Base-by-base conservation (phyloP, 2,113 vertebrate species). In the Serilophus lunatus region DNA sequence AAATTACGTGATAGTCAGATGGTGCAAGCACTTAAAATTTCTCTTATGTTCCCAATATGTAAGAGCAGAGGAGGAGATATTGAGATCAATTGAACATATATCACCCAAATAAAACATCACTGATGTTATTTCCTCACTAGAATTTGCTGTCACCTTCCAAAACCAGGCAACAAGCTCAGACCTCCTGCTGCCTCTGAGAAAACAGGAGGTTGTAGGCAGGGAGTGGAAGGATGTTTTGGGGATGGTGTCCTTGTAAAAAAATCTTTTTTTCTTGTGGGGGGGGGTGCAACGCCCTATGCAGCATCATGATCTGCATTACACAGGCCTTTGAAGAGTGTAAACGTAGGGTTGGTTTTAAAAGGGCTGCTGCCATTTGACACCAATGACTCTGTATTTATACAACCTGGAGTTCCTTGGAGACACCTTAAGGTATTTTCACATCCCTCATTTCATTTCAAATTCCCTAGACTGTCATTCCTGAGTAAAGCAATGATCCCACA, bases 391-490 rank as follows among this genome's bases (percentile, higher is more conserved):
- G 2, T 86, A 70, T 83, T 83, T 83, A 60, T 81, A 83, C 83
- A 70, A 60, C 69, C 51, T 82, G 64, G n/a, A 49, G 56, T 82
- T 86, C 88, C 92, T 88, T 66, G 36, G 82, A 92, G 80, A 68
- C 56, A 79, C 49, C 69, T 82, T 49, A 75, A 65, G 44, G 77
- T 92, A 65, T 95, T 95, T 95, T 82, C 45, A 45, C 64, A 56
- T 89, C 65, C 53, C 36, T 91, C 45, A 68, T 86, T 96, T 93
- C 1, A 1, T 86, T 89, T 36, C 89, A 77, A 91, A 90, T 90
- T 92, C 91, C 83, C 40, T 63, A 60, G 74, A 64, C 83, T 91
- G 51, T 61, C 83, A 87, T 93, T 91, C 65, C 69, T 68, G 80
- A 72, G 70, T 63, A 71, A 90, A 88, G 51, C 69, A 82, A 57